Base-by-base conservation (phyloP, 2,797 vertebrate genomes). In the Harpagifer antarcticus region DNA sequence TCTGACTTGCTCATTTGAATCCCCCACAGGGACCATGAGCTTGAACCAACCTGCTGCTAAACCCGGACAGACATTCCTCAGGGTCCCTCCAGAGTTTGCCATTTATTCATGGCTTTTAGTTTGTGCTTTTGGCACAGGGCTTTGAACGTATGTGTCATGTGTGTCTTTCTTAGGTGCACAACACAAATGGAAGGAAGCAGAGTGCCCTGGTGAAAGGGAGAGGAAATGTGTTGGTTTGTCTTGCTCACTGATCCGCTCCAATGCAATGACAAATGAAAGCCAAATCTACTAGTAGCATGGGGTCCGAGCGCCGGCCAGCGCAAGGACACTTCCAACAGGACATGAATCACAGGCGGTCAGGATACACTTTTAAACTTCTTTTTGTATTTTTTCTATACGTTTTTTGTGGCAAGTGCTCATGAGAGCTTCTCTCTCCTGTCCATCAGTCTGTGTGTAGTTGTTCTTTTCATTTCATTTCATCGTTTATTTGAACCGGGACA, bases 101-200 rank as follows among this genome's bases (percentile, higher is more conserved):
- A 91, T 96, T 96, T 94, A 95, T 94, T 92, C 90, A 91, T 93
- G 94, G 94, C 94, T 94, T 93, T 94, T 65, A 52, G 92, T 94
- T 96, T 94, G 94, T 94, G 95, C 96, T 95, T 95, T 96, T 96
- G 95, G 95, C 95, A 95, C 90, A 81, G 83, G 91, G 64, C 59
- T 77, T 66, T 78, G 66, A 82, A 84, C 52, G 56, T 69, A 78
- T 75, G 70, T 68, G 64, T 73, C 64, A 40, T 58, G 47, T 79
- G 62, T 77, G 73, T 68, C 50, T 64, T 58, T 58, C 40, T 55
- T 62, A 50, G 49, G 58, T 23, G 23, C 2, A 0, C n/a, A 56
- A 15, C 68, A 5, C 3, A 19, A 50, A 65, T 5, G 59, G 0
- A 66, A 54, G 20, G 37, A 58, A 63, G 61, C 1, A 2, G 58